These are phyloP conservation scores for Adela reaumurella DNA, from an alignment of 2,888 invertebrate genomes.

Conservation along the genomic window DNA sequence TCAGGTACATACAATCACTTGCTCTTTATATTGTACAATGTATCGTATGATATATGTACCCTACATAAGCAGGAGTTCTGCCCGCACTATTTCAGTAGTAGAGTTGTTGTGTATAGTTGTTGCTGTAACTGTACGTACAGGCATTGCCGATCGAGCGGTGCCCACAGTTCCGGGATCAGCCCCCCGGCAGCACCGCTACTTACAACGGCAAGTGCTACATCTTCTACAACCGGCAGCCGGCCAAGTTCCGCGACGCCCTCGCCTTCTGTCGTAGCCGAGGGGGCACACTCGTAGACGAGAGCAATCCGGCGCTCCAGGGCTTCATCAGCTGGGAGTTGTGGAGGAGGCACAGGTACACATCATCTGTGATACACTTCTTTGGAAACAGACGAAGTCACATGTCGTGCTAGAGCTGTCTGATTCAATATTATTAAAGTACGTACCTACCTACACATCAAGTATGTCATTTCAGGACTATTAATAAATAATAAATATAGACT, in stretches of 20 bases:
- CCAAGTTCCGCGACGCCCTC: conserved; percentile 75
- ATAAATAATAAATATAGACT: too few relatives aligned
- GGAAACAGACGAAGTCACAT: too few relatives aligned
- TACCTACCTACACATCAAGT: too few relatives aligned
- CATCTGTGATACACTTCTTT: not conserved
- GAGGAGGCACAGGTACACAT: conserved; percentile 72
- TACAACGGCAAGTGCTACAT: conserved; percentile 95
- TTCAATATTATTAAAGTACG: too few relatives aligned
- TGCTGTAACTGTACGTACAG: conserved; percentile 52
- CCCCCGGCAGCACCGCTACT: conserved; percentile 87
- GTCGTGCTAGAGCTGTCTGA: too few relatives aligned
- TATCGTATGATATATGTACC: too few relatives aligned
- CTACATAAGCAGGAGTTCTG: too few relatives aligned
- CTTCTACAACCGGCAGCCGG: conserved; percentile 84
- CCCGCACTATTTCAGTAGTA: too few relatives aligned
- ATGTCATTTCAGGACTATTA: too few relatives aligned
- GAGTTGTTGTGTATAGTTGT: conserved; percentile 5
- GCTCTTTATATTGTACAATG: too few relatives aligned
- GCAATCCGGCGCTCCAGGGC: conserved; percentile 89
- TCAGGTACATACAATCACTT: conserved; percentile 58
- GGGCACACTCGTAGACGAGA: conserved; percentile 85
- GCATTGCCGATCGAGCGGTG: conserved; percentile 88
- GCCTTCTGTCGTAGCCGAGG: conserved; percentile 78
- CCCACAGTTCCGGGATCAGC: conserved; percentile 89
- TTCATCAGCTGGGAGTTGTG: conserved; percentile 94